phyloP scores from a whole-genome alignment of 2,888 invertebrate genomes.

The Heliconius cydno region DNA sequence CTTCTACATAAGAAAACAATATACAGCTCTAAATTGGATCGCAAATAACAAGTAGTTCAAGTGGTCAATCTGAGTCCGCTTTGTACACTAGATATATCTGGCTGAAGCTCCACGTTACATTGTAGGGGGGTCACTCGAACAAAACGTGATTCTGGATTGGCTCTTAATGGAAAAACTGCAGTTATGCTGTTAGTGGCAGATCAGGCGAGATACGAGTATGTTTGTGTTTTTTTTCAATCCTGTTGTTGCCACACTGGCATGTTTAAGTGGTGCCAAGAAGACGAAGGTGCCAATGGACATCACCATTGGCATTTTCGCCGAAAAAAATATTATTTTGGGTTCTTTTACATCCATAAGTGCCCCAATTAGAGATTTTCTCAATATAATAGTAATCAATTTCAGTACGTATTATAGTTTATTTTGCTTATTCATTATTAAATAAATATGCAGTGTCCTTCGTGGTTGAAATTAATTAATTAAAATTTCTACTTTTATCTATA shows the following conservation, averaged over 20 bases:
- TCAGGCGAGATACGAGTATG: neutral
- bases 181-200: neutral
- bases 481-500: neutral
- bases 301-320: no score
- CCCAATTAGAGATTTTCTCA: no score
- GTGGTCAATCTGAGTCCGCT: neutral
- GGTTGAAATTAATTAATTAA: neutral
- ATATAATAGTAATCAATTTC: no score
- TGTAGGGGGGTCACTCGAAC: neutral
- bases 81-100: neutral
- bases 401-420: neutral
- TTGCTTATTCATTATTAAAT: neutral
- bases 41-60: slow-evolving; percentile 5
- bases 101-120: neutral
- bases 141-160: slow-evolving; percentile 3
- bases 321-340: no score
- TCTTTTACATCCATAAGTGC: no score
- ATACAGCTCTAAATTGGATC: neutral
- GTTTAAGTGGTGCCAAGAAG: no score
- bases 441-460: neutral
- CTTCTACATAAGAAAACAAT: neutral
- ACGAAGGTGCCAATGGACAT: no score
- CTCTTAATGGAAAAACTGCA: slow-evolving; percentile 2
- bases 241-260: neutral
- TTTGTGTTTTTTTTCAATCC: neutral